A percentile compares a stretch with the other conserved stretches of the same genome.
These are phyloP conservation scores for Geococcyx californianus DNA, from an alignment of 2,113 vertebrate species.

Conservation along the genomic window DNA sequence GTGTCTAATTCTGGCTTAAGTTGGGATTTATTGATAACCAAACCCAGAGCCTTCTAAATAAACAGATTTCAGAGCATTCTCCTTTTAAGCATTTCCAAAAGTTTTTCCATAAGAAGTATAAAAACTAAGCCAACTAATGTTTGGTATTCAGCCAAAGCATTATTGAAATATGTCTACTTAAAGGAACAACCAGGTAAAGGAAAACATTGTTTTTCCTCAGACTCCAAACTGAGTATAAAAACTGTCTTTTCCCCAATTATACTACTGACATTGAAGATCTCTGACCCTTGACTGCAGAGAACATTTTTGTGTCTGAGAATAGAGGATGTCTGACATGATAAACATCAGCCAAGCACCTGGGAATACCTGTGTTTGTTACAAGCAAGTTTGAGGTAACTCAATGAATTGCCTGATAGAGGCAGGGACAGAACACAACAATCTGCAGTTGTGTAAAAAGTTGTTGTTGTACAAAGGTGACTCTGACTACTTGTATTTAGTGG, in stretches of 20 bases:
- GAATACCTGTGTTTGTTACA: neutral
- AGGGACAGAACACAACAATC: neutral
- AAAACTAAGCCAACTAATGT: neutral
- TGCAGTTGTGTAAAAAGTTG: neutral
- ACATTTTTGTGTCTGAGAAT: neutral
- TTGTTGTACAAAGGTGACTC: neutral
- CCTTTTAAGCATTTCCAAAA: slow-evolving; percentile 29
- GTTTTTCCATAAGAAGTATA: neutral
- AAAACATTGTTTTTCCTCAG: neutral
- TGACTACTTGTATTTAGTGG: neutral
- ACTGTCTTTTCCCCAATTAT: neutral
- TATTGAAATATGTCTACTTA: neutral
- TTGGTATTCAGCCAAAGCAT: neutral
- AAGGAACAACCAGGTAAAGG: neutral
- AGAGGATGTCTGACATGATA: neutral
- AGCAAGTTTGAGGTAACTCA: neutral
- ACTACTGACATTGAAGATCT: neutral
- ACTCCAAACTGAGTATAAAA: neutral
- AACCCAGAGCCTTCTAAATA: neutral
- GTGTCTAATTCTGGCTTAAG: neutral
- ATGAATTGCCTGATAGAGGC: neutral
- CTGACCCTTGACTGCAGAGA: neutral
- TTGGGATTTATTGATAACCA: slow-evolving; percentile 21
- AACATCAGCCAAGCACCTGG: neutral
- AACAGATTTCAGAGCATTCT: neutral